These are phyloP conservation scores for Spodoptera picta DNA, from an alignment of 2,888 invertebrate genomes.

Conservation along the genomic window DNA sequence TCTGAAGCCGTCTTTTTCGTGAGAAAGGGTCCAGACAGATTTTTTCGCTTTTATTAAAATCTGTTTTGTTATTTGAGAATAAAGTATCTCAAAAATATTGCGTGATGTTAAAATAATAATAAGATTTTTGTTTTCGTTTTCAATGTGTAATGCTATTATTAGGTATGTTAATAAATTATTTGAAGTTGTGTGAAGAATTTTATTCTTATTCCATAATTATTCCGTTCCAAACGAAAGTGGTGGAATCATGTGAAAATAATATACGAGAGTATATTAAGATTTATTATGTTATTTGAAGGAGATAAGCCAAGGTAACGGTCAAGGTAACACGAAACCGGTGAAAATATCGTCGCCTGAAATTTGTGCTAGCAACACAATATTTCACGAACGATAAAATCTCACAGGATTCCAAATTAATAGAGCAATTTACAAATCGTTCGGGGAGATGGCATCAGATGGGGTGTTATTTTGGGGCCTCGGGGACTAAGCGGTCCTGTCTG, in stretches of 20 bases:
- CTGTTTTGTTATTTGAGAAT: background rate
- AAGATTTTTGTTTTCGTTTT: too few relatives aligned
- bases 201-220: too few relatives aligned
- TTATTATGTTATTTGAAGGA: too few relatives aligned
- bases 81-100: too few relatives aligned
- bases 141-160: too few relatives aligned
- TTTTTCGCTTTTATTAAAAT: conserved; percentile 5
- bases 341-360: conserved; percentile 18
- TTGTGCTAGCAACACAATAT: conserved; percentile 56
- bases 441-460: conserved; percentile 55
- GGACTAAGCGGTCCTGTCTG: conserved; percentile 26
- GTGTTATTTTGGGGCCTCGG: conserved; percentile 22
- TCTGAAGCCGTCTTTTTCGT: conserved; percentile 5
- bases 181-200: too few relatives aligned
- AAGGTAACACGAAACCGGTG: conserved; percentile 13
- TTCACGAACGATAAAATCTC: conserved; percentile 68
- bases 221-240: too few relatives aligned
- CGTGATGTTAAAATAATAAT: too few relatives aligned
- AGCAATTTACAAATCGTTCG: conserved; percentile 73
- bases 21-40: background rate
- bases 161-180: too few relatives aligned
- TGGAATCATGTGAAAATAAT: too few relatives aligned
- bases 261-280: too few relatives aligned
- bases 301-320: too few relatives aligned
- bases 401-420: conserved; percentile 68